Evolutionary conservation across 2,797 vertebrate genomes (phyloP).

Genomic region (Cynodonichthys magdalenae): DNA sequence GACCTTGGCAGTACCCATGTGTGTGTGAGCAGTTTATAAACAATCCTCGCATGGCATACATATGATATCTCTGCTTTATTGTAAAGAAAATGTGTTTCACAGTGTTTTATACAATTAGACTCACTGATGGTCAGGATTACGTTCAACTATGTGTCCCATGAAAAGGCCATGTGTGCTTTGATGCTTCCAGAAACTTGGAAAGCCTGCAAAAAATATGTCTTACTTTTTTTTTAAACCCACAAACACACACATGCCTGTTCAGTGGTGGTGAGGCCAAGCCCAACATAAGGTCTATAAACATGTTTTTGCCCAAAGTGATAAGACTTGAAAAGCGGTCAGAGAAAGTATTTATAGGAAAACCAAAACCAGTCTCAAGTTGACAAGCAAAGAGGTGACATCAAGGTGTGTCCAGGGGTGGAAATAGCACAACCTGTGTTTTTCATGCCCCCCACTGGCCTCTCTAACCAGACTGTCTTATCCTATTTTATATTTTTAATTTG

Average conservation of each 20-base stretch:
- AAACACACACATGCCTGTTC: conserved; percentile 35
- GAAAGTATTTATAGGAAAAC: conserved; percentile 56
- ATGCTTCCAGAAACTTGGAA: conserved; percentile 32
- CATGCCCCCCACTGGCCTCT: too few species aligned
- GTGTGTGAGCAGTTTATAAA: conserved; percentile 30
- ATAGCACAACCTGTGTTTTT: too few species aligned
- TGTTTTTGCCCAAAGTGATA: conserved; percentile 50
- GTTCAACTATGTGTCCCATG: conserved; percentile 23
- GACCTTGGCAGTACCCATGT: conserved; percentile 66
- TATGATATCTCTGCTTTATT: background rate
- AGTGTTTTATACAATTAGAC: conserved; percentile 1
- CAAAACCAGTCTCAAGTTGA: conserved; percentile 57
- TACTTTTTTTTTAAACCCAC: conserved; percentile 5
- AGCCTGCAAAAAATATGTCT: conserved; percentile 43
- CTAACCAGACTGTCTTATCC: too few species aligned
- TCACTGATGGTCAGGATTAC: conserved; percentile 10
- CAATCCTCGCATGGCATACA: conserved; percentile 10
- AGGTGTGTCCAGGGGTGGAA: too few species aligned
- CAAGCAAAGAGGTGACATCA: conserved; percentile 2
- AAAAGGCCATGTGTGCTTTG: conserved; percentile 51
- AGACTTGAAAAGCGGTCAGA: conserved; percentile 57
- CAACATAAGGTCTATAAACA: conserved; percentile 65
- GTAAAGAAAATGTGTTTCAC: background rate
- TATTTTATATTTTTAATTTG: too few species aligned
- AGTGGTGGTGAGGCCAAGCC: conserved; percentile 50